Conservation (phyloP, 2,797 vertebrate genomes). For the Erithacus rubecula region DNA sequence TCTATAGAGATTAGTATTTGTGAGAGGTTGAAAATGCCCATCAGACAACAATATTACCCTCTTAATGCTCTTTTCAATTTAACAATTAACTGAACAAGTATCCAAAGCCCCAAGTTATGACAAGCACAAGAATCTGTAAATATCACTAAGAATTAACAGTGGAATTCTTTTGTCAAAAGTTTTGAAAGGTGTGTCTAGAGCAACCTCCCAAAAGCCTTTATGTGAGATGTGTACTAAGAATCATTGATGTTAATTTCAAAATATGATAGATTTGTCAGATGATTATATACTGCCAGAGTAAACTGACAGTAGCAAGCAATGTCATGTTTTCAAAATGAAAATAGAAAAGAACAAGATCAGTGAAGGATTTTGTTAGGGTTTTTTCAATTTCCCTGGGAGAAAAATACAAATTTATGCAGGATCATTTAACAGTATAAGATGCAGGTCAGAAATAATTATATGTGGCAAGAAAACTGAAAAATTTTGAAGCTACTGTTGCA, state of each 20-base stretch:
- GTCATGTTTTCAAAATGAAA: background rate
- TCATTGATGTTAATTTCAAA: background rate
- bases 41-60: background rate
- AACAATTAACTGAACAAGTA: background rate
- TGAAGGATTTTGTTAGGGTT: accelerated
- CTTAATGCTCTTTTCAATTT: background rate
- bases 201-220: background rate
- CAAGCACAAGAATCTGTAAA: background rate
- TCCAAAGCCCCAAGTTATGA: background rate
- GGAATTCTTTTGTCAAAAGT: background rate
- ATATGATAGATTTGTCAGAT: background rate
- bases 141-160: background rate
- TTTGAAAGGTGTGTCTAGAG: background rate
- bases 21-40: background rate
- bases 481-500: background rate
- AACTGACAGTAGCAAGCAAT: background rate
- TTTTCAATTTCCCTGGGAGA: background rate
- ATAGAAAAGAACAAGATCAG: background rate
- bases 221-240: background rate
- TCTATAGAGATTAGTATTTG: background rate
- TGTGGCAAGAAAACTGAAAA: background rate
- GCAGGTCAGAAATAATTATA: background rate
- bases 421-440: background rate
- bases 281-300: background rate
- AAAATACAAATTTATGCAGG: background rate